Evolutionary conservation across 2,888 invertebrate genomes (phyloP), one percentile per base, ranked within the genome.

Genomic region (Hirtodrosophila alboralis): DNA sequence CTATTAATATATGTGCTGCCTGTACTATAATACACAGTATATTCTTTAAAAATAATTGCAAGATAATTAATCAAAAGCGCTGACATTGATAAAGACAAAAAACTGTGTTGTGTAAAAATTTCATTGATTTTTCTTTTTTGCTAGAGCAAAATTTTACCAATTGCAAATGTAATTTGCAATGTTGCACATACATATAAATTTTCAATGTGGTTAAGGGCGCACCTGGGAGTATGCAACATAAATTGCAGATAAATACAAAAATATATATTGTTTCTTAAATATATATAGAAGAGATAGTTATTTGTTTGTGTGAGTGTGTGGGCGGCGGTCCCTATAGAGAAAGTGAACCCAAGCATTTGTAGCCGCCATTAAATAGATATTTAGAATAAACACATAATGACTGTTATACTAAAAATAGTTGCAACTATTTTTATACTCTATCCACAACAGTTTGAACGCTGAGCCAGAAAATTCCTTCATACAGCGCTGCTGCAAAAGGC

Each of bases 101-200:
- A 72, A 59, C 45, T 36, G 69, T 86, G 73, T 70, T 76, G 79
- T 83, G 79, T 67, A 70, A 79, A 72, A 84, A 65, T 78, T 70
- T 86, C 86, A 87, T 87, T 87, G 88, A 85, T 87, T 88, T 87
- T 85, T 86, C 65, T 36, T n/a, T n/a, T 44, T 16, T 21, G 18
- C 37, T 18, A 48, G 30, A 40, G 27, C 41, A 45, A 40, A 49
- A 38, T 43, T 40, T 61, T 47, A 38, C 21, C 26, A 51, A 44
- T 49, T 43, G 28, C 10, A 41, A 78, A 54, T 45, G 45, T 31
- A 41, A 43, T 26, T 41, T 13, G 6, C 8, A 45, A 18, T 10
- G 13, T 14, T 4, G 27, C 13, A 38, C 7, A 27, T 8, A 21
- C 8, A 5, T 1, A 2, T 31, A 21, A n/a, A 13, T 14, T 1